Evolutionary conservation across 2,797 vertebrate genomes (phyloP).

Genomic region (Chrysocyon brachyurus): DNA sequence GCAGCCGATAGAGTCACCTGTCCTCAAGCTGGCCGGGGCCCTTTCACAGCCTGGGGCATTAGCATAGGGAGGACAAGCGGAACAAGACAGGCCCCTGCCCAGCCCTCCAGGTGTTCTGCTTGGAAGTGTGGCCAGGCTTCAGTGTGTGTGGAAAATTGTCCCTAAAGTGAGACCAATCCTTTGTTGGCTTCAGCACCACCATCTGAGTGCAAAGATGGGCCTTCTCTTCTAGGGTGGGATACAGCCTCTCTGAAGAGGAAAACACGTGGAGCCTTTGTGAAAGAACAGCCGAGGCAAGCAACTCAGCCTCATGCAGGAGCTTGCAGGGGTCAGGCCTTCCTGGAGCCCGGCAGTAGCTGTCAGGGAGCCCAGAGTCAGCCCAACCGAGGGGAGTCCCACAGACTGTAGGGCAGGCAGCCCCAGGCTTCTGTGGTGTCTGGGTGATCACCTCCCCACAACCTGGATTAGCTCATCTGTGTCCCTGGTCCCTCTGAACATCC

Average conservation of each 20-base stretch:
- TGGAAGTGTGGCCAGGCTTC: no score
- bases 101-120: no score
- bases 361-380: background rate
- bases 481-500: background rate
- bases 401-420: background rate
- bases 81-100: fast-evolving
- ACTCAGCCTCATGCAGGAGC: no score
- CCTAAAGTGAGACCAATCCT: background rate
- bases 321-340: background rate
- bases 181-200: background rate
- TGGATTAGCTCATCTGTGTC: background rate
- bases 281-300: background rate
- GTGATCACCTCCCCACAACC: background rate
- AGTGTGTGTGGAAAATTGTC: fast-evolving
- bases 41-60: fast-evolving
- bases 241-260: background rate
- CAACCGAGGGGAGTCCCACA: background rate
- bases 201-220: no score
- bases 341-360: background rate
- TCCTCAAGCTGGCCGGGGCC: background rate
- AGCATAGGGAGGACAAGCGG: background rate
- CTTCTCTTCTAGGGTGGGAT: background rate
- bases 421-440: background rate
- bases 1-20: no score
- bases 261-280: background rate